Base-by-base conservation (phyloP, 2,888 invertebrate species). In the Cremastinae sp. region DNA sequence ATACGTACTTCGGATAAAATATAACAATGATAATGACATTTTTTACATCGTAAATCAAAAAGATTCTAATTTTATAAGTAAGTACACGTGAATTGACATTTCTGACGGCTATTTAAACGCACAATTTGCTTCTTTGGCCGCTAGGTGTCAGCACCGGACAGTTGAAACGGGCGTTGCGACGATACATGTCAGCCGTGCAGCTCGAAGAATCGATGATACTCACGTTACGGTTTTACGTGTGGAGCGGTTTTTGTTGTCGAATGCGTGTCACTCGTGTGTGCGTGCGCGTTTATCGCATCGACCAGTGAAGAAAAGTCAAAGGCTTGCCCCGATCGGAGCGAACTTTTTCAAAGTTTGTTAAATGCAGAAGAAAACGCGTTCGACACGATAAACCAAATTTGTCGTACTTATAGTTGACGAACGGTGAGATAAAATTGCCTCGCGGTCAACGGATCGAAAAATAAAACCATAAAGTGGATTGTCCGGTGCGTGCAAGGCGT, bases 181-280 rank as follows among this genome's bases (percentile, higher is more conserved):
- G 41, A 55, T 39, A 59, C 70, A 49, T 47, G 70, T 45, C n/a
- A n/a, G 64, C 41, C 59, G 65, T 45, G 58, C n/a, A 20, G 41
- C 65, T n/a, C 62, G 22, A 39, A 49, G 28, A 75, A 75, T 75
- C 75, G 68, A 75, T 75, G 66, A 66, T 51, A n/a, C 37, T 9
- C 37, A 68, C 41, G 16, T 22, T 59, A 12, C 28, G 28, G 16
- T 43, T 16, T 47, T 9, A 39, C 22, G 45, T 45, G 41, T 18
- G 28, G 16, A 1, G 51, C 61, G 22, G 37, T 61, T 43, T 35
- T 59, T 43, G 9, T 56, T 14, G 56, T 43, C 12, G 10, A 2
- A 14, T 37, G 61, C 18, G 53, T 55, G 14, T 45, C 20, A 35
- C 20, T 18, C n/a, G 1, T 49, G 35, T 35, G 18, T 37, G 62